These are phyloP conservation scores for Cheiracanthium punctorium DNA, from an alignment of 2,888 invertebrate species.

Conservation along the genomic window DNA sequence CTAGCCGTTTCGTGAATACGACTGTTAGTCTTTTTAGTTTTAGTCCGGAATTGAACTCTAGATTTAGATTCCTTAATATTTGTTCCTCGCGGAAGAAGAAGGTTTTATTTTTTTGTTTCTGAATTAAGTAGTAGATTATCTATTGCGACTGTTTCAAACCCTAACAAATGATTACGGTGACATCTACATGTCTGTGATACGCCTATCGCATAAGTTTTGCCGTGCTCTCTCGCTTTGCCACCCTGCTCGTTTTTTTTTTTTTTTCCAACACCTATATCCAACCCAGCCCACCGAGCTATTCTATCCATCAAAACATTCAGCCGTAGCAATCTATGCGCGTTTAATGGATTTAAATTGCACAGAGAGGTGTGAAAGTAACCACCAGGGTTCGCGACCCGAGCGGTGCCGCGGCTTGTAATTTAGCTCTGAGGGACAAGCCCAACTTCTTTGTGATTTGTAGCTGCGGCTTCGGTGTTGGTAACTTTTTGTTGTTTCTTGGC, in stretches of 20 bases:
- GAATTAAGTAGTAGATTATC: no score
- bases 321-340: constrained; percentile 47
- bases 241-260: neutral
- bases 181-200: neutral
- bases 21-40: no score
- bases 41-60: no score
- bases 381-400: constrained; percentile 61
- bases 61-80: no score
- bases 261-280: neutral
- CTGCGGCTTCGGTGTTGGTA: neutral
- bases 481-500: neutral
- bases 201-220: neutral
- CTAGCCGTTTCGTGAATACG: no score
- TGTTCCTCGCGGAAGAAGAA: no score
- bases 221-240: neutral
- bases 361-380: constrained; percentile 68
- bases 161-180: neutral
- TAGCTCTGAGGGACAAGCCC: constrained; percentile 42
- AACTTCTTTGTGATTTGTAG: constrained; percentile 10
- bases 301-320: constrained; percentile 43
- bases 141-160: no score
- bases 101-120: no score
- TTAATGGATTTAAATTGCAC: constrained; percentile 69
- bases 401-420: constrained; percentile 61
- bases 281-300: constrained; percentile 23